Evolutionary conservation across 1,140 invertebrate genomes (phyloP).

Genomic region (Whitmania pigra): DNA sequence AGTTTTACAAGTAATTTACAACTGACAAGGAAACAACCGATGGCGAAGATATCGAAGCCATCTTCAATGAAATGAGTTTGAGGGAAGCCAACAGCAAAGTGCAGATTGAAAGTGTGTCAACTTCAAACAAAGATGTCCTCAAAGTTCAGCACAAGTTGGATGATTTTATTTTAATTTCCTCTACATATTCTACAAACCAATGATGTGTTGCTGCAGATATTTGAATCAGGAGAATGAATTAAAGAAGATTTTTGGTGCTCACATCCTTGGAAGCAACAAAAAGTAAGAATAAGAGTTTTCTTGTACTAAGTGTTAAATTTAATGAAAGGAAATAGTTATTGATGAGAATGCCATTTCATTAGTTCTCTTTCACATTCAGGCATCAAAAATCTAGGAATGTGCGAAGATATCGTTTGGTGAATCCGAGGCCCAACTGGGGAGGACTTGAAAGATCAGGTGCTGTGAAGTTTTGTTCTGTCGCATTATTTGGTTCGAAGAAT

Average conservation of each 20-base stretch:
- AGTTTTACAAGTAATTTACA: too few relatives aligned
- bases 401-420: conserved; percentile 40
- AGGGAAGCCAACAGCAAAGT: conserved; percentile 34
- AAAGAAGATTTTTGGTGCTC: conserved; percentile 66
- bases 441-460: conserved; percentile 51
- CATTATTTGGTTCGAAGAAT: too few relatives aligned
- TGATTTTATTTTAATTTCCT: conserved; percentile 48
- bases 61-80: conserved; percentile 33
- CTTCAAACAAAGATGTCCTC: conserved; percentile 1
- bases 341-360: not conserved
- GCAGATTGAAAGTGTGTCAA: not conserved
- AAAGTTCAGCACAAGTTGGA: conserved; percentile 8
- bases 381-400: not conserved
- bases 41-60: not conserved
- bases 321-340: too few relatives aligned
- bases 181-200: conserved; percentile 9
- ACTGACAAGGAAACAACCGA: not conserved
- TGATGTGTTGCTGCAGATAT: conserved; percentile 47
- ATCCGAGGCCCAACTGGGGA: conserved; percentile 58
- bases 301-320: not conserved
- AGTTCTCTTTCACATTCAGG: not conserved
- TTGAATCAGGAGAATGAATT: conserved; percentile 72
- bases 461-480: conserved; percentile 5
- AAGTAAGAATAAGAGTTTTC: not conserved
- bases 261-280: not conserved